These are phyloP conservation scores for Pachypeltis micranthus DNA, from an alignment of 1,140 invertebrate genomes.

Conservation along the genomic window DNA sequence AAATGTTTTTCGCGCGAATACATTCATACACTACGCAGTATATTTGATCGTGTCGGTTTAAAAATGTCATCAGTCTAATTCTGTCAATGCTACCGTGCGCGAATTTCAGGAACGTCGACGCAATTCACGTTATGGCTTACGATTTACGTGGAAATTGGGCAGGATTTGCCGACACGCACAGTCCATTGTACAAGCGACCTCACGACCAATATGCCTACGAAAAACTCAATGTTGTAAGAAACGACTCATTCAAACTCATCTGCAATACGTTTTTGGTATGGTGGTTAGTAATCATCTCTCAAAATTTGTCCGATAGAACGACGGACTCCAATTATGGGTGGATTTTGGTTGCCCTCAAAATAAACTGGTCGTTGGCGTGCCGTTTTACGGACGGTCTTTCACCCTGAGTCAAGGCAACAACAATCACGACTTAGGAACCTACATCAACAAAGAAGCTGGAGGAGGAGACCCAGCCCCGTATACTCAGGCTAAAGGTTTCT, in stretches of 20 bases:
- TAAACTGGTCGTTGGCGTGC: conserved; percentile 66
- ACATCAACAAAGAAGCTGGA: conserved; percentile 57
- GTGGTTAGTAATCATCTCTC: too few species aligned
- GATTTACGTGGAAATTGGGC: conserved; percentile 87
- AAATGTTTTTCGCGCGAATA: too few species aligned
- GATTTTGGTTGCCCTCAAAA: conserved; percentile 72
- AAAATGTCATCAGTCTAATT: too few species aligned
- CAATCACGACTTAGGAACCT: conserved; percentile 64
- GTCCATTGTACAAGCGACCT: conserved; percentile 67
- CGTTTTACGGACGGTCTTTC: conserved; percentile 42
- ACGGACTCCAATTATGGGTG: conserved; percentile 72
- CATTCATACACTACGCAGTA: too few species aligned
- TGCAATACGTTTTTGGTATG: too few species aligned
- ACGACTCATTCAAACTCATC: background rate
- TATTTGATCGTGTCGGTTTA: too few species aligned
- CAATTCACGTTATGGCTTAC: conserved; percentile 81
- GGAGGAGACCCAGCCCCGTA: conserved; percentile 72
- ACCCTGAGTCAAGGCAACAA: conserved; percentile 52
- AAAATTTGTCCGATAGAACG: conserved; percentile 46
- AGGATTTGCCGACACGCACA: conserved; percentile 75
- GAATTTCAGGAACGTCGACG: conserved; percentile 46
- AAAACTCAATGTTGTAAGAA: conserved; percentile 69
- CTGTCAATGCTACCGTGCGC: background rate
- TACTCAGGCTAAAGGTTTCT: conserved; percentile 51
- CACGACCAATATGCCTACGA: conserved; percentile 80